Evolutionary conservation across 37 sponge, comb jelly and placozoan species (phyloP).

Genomic region (Theonella swinhoei): DNA sequence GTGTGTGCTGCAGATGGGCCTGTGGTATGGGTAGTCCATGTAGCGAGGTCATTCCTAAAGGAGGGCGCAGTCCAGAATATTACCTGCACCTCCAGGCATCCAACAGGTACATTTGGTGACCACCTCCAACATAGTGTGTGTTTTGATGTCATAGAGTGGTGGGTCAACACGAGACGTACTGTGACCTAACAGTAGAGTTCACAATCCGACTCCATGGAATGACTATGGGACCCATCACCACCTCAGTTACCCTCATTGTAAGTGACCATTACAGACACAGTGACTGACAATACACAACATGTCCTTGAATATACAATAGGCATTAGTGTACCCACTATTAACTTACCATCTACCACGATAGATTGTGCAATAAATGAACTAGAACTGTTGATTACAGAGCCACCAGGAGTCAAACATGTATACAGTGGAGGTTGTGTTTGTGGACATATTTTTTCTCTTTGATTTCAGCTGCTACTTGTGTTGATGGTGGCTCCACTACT

Average conservation of each 20-base stretch:
- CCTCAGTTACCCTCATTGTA: slow-evolving; percentile 6
- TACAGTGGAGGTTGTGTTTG: too few relatives aligned
- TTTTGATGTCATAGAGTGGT: neutral
- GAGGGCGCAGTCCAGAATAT: slow-evolving; percentile 28
- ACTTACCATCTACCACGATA: too few relatives aligned
- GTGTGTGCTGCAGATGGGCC: slow-evolving; percentile 39
- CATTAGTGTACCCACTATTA: too few relatives aligned
- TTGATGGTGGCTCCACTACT: neutral
- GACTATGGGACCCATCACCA: slow-evolving; percentile 31
- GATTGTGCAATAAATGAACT: too few relatives aligned
- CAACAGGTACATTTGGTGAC: slow-evolving; percentile 22
- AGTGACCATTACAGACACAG: neutral
- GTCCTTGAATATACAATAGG: neutral
- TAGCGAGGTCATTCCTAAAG: slow-evolving; percentile 25
- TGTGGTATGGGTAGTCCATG: slow-evolving; percentile 54
- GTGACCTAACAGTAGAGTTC: slow-evolving; percentile 34
- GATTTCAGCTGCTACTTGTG: neutral
- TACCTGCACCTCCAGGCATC: slow-evolving; percentile 46
- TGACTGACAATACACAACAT: neutral
- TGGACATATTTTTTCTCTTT: too few relatives aligned
- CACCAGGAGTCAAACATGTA: too few relatives aligned
- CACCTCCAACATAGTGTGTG: neutral
- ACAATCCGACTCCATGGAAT: slow-evolving; percentile 36
- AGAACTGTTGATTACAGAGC: too few relatives aligned
- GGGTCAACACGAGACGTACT: slow-evolving; percentile 13